Evolutionary conservation across 2,797 vertebrate species (phyloP).

Genomic region (Oreochromis mossambicus): DNA sequence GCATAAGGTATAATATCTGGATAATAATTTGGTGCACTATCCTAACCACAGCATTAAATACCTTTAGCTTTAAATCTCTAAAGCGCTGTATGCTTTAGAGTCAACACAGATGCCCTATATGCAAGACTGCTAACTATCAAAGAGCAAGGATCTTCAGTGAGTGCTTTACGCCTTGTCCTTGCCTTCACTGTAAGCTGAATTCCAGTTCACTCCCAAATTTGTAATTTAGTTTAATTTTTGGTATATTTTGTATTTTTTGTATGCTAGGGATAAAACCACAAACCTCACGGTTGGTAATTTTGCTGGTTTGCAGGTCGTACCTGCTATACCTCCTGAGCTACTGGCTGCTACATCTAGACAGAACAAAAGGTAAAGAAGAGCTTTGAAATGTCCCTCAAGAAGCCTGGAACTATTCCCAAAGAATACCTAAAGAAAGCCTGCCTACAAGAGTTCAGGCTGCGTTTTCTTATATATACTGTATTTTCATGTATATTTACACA

Average conservation of each 20-base stretch:
- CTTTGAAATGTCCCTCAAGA: background rate
- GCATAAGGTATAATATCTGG: background rate
- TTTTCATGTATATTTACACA: background rate
- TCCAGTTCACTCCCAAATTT: background rate
- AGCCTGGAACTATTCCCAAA: background rate
- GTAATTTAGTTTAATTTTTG: background rate
- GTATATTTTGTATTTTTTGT: background rate
- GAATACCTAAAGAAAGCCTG: background rate
- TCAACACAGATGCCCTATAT: background rate
- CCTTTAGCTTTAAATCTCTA: background rate
- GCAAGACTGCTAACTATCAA: conserved; percentile 1
- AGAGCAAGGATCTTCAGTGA: background rate
- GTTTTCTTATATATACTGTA: background rate
- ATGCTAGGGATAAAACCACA: background rate
- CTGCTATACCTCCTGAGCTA: background rate
- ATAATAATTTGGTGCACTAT: background rate
- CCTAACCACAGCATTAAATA: background rate
- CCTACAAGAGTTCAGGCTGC: background rate
- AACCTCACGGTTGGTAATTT: background rate
- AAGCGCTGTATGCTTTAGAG: background rate
- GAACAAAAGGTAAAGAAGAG: background rate
- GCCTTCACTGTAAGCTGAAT: background rate
- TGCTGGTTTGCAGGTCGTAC: background rate
- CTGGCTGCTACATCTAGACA: background rate
- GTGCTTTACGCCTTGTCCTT: background rate